Conservation (phyloP, 2,797 vertebrate genomes). For the Gymnothorax javanicus region DNA sequence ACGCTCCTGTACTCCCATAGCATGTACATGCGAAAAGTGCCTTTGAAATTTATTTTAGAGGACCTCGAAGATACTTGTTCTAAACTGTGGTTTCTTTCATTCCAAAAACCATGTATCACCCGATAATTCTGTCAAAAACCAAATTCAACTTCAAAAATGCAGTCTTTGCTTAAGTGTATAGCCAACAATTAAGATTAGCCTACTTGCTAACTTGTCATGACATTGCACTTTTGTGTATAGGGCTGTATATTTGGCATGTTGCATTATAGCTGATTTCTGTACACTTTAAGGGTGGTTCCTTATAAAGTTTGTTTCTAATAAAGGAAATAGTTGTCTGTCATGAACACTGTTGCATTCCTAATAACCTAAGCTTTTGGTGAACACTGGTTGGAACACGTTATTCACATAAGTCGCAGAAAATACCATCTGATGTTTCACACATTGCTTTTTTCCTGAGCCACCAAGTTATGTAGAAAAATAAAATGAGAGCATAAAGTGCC, state of each 20-base stretch:
- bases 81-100: constrained; percentile 69
- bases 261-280: constrained; percentile 87
- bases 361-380: background rate
- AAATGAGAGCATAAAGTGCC: background rate
- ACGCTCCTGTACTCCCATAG: constrained; percentile 82
- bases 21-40: constrained; percentile 87
- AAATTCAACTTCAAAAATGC: constrained; percentile 63
- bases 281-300: constrained; percentile 84
- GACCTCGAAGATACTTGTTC: constrained; percentile 73
- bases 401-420: background rate
- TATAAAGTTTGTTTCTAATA: constrained; percentile 95
- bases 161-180: constrained; percentile 65
- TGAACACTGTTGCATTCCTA: background rate
- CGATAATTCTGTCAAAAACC: constrained; percentile 48
- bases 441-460: background rate
- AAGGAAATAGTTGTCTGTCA: constrained; percentile 79
- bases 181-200: constrained; percentile 45
- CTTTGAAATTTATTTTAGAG: constrained; percentile 78
- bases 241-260: constrained; percentile 97
- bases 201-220: constrained; percentile 92
- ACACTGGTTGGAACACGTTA: background rate
- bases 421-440: background rate
- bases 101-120: constrained; percentile 32
- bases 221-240: constrained; percentile 98
- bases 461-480: background rate